Evolutionary conservation across 2,888 invertebrate species (phyloP).

Genomic region (Aphidoletes aphidimyza): DNA sequence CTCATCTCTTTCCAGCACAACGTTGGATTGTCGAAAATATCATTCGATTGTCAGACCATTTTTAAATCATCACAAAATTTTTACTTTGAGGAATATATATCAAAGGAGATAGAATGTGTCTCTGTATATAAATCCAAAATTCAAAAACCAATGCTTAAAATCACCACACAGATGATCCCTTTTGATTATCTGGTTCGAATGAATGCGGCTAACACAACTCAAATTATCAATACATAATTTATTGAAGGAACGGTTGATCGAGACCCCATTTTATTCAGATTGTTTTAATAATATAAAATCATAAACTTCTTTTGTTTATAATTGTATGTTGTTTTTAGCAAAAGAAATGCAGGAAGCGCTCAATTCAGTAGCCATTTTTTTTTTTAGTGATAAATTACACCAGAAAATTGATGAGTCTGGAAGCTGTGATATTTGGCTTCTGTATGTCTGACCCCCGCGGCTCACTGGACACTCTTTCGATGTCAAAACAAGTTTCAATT

Average conservation of each 20-base stretch:
- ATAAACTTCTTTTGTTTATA: neutral
- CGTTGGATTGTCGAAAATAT: too few species aligned
- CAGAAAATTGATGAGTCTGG: neutral
- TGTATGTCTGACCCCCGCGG: too few species aligned
- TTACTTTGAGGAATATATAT: too few species aligned
- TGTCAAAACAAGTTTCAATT: too few species aligned
- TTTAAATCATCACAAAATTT: too few species aligned
- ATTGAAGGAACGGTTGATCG: neutral
- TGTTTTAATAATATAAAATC: conserved; percentile 7
- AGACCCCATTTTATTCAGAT: neutral
- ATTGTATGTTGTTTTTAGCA: neutral
- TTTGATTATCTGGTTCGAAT: neutral
- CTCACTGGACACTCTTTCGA: too few species aligned
- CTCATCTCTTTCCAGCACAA: too few species aligned
- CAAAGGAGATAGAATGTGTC: too few species aligned
- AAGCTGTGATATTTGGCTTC: conserved; percentile 3
- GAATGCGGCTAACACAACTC: neutral
- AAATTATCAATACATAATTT: conserved; percentile 2
- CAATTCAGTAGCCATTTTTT: neutral
- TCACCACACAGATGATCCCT: neutral
- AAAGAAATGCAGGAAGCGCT: neutral
- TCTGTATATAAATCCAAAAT: too few species aligned
- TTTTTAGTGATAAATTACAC: conserved; percentile 53
- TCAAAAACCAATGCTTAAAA: too few species aligned
- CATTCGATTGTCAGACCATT: too few species aligned